Conservation (phyloP, 2,797 vertebrate genomes). For the Odontamblyopus rebecca region DNA sequence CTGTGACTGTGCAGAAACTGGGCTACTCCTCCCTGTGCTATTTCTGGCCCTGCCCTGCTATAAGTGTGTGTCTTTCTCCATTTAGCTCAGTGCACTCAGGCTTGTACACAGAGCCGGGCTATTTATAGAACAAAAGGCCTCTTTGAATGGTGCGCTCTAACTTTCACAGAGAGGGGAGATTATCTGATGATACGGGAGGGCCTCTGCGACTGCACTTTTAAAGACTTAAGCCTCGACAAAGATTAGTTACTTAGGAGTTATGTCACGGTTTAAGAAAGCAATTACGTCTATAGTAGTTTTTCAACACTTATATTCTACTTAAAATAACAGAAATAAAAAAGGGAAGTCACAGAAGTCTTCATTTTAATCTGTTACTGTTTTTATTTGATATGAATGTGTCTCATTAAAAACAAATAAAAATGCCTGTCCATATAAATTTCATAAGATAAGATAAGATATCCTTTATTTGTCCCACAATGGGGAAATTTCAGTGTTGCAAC, state of each 20-base stretch:
- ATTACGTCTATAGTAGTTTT: neutral
- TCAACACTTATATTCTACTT: neutral
- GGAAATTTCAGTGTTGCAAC: no score
- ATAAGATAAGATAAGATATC: no score
- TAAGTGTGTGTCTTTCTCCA: constrained; percentile 51
- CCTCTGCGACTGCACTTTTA: constrained; percentile 10
- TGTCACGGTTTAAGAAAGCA: constrained; percentile 16
- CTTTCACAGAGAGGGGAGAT: constrained; percentile 36
- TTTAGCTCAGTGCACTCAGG: constrained; percentile 52
- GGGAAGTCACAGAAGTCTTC: no score
- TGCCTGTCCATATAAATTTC: no score
- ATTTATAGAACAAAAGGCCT: constrained; percentile 65
- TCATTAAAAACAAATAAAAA: no score
- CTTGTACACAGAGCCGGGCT: constrained; percentile 28
- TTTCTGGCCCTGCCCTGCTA: constrained; percentile 48
- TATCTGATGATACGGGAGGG: constrained; percentile 25
- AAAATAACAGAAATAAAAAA: no score
- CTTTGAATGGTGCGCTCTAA: constrained; percentile 37
- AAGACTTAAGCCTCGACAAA: constrained; percentile 14
- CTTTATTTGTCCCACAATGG: no score
- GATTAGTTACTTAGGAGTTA: constrained; percentile 19
- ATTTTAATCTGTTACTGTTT: no score
- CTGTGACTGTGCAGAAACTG: constrained; percentile 49
- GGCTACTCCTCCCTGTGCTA: constrained; percentile 36
- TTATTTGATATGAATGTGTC: no score